phyloP scores from a whole-genome alignment of 1,140 invertebrate species.

The Musca domestica region DNA sequence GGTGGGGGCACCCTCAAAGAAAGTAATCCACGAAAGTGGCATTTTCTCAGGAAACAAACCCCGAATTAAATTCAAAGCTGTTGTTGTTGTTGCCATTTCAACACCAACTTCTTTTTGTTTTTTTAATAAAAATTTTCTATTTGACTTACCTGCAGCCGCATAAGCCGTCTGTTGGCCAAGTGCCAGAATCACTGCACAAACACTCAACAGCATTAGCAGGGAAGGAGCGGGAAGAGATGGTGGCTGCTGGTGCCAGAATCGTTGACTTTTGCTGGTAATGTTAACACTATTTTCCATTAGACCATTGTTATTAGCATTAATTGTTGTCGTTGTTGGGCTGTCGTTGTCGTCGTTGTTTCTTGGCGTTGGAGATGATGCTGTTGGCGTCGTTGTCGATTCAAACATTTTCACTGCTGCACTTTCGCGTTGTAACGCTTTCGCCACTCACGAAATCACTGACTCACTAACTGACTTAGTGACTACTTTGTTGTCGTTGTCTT shows the following conservation, averaged over 20 bases:
- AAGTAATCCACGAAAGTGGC: too few species aligned
- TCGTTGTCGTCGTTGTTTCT: neutral
- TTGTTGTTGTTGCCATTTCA: neutral
- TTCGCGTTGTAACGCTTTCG: constrained; percentile 49
- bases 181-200: neutral
- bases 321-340: constrained; percentile 1
- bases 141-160: constrained; percentile 17
- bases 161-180: neutral
- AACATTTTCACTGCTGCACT: constrained; percentile 47
- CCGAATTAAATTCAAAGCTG: neutral
- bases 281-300: constrained; percentile 13
- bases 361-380: neutral
- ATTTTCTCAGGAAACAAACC: too few species aligned
- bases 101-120: neutral
- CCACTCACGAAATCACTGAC: too few species aligned
- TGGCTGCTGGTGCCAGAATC: constrained; percentile 7
- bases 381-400: constrained; percentile 15
- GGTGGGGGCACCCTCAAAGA: too few species aligned
- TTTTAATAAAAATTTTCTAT: neutral
- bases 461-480: too few species aligned
- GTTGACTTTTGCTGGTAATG: constrained; percentile 5
- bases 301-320: constrained; percentile 4
- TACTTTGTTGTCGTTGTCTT: constrained; percentile 14
- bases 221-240: too few species aligned
- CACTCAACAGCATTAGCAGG: too few species aligned